phyloP scores from a whole-genome alignment of 64 coral and sea anemone species.

The Pocillopora verrucosa region DNA sequence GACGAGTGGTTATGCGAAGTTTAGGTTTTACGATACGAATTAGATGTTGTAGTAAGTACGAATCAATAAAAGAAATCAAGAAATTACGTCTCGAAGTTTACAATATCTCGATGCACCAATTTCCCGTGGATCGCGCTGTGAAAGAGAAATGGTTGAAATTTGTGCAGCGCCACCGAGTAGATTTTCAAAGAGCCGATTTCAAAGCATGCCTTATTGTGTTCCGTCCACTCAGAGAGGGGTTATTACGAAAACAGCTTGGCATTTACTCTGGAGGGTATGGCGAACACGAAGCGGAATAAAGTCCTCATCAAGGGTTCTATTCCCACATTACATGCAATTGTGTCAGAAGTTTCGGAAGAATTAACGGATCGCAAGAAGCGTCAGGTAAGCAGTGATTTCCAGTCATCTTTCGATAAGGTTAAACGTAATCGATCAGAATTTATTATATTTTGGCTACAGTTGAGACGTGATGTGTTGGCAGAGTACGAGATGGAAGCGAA shows the following conservation, averaged over 20 bases:
- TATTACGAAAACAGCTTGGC: not conserved
- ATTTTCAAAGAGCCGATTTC: not conserved
- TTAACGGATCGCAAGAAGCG: not conserved
- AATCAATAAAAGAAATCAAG: too few relatives aligned
- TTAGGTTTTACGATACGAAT: too few relatives aligned
- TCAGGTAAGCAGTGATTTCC: not conserved
- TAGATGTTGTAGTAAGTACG: too few relatives aligned
- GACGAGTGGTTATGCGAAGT: too few relatives aligned
- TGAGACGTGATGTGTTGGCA: not conserved
- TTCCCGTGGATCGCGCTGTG: too few relatives aligned
- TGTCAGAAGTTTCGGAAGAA: not conserved
- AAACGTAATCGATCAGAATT: not conserved
- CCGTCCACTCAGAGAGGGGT: conserved; percentile 38
- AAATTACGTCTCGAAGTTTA: too few relatives aligned
- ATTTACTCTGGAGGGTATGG: not conserved
- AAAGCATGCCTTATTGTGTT: conserved; percentile 27
- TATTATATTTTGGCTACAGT: not conserved
- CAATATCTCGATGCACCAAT: too few relatives aligned
- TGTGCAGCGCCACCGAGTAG: too few relatives aligned
- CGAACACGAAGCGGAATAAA: not conserved
- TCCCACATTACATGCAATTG: too few relatives aligned
- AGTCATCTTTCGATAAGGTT: not conserved
- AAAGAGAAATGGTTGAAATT: too few relatives aligned
- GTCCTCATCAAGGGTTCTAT: not conserved
- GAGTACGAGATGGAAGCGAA: not conserved